Conservation (phyloP, 2,797 vertebrate species). For the Gadopsis marmoratus region DNA sequence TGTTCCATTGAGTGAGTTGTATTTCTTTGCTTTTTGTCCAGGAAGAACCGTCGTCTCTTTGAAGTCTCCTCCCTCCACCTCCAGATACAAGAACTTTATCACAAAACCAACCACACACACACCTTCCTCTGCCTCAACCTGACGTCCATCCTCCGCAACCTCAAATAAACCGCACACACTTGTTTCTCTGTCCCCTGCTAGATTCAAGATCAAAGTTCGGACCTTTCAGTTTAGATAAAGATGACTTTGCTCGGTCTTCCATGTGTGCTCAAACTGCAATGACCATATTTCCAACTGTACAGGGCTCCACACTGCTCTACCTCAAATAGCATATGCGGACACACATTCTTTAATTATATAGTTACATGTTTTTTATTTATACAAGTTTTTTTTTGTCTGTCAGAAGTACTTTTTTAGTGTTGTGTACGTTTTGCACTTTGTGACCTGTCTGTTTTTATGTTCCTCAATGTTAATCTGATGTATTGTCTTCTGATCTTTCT, state of each 20-base stretch:
- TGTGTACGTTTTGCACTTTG: constrained; percentile 34
- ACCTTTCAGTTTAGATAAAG: neutral
- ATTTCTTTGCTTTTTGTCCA: constrained; percentile 41
- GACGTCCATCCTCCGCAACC: constrained; percentile 81
- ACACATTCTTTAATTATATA: constrained; percentile 32
- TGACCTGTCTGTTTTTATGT: constrained; percentile 30
- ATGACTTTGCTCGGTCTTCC: neutral
- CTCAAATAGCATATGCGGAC: constrained; percentile 72
- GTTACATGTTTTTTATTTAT: constrained; percentile 18
- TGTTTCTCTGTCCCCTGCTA: neutral
- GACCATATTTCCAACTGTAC: constrained; percentile 8
- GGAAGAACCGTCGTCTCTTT: constrained; percentile 90
- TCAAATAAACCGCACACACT: constrained; percentile 69
- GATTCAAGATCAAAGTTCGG: neutral
- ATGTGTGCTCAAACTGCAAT: constrained; percentile 12
- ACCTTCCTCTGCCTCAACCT: constrained; percentile 90
- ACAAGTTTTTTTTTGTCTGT: constrained; percentile 33
- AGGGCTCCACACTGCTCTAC: constrained; percentile 68
- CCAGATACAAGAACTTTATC: constrained; percentile 87
- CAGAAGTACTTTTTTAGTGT: constrained; percentile 28
- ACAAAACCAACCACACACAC: constrained; percentile 81
- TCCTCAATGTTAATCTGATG: constrained; percentile 28
- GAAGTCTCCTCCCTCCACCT: constrained; percentile 87
- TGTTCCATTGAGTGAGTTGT: neutral
- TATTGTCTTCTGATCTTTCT: constrained; percentile 34